Evolutionary conservation across 2,888 invertebrate species (phyloP), one percentile per base, ranked within the genome.

Genomic region (Pteria penguin): DNA sequence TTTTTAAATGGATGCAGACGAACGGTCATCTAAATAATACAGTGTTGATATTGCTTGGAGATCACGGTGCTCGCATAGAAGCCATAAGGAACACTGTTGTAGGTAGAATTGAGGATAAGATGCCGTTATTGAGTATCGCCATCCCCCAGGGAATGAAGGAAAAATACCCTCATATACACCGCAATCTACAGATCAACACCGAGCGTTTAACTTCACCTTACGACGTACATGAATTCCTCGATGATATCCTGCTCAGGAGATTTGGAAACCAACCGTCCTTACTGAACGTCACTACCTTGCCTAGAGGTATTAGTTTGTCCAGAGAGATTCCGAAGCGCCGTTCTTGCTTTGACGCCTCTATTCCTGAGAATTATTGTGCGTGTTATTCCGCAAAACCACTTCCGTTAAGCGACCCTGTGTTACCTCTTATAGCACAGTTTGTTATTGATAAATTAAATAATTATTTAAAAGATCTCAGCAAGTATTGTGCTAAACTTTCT

Each of bases 321-420:
- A 62, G 79, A 31, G 76, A 82, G 29, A 87, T 91, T 63, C 95
- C 97, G 0, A 88, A 92, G 4, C 94, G 95, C 80, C 93, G 98
- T 32, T 96, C 96, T 11, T 98, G 98, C 90, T 94, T 95, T 5
- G 95, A 97, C 90, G 98, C 98, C 0, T 96, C 95, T 72, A 96
- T 98, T 77, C 97, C 97, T 89, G 95, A 97, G 0, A 98, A 98
- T 91, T 98, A 97, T 97, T 98, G 98, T 90, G 95, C 97, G 0
- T 98, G 98, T 90, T 93, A 98, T 2, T 94, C 94, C 22, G 97
- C 97, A 97, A 92, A 94, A 79, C 93, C 94, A 69, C 92, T 97
- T 0, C 91, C 94, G 0, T 72, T 93, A 0, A 88, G 91, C 0
- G 93, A 94, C 33, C 89, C 92, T 0, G 88, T 94, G 8, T 94